Evolutionary conservation across 2,113 vertebrate genomes (phyloP), one percentile per base, ranked within the genome.

Genomic region (Rhadina sibilatrix): DNA sequence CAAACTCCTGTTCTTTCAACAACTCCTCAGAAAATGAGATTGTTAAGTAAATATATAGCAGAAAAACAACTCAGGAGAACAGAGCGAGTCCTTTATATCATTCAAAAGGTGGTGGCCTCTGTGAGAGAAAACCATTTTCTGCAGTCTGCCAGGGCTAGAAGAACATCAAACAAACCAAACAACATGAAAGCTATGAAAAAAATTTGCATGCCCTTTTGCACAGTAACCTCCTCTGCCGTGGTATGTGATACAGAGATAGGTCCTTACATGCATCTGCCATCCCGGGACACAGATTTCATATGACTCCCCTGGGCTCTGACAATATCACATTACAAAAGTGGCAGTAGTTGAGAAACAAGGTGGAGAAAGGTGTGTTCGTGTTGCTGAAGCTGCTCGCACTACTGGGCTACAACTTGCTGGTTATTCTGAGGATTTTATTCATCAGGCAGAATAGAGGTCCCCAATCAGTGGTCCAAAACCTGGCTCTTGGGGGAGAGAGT

Each of bases 1-100:
- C 96, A 97, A 98, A 97, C 97, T 98, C 97, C 95, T 96, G 87
- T 97, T 97, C 98, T 98, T 98, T 98, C 97, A 97, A 93, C 97
- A 97, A 84, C 95, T 98, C 80, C 94, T 97, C 94, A 94, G 95
- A 96, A 94, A 97, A 97, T 82, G 76, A 97, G 97, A 90, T 94
- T 97, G 95, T 95, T 98, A 97, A 97, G 94, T 97, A 98, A 98
- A 98, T 96, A 97, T 52, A 95, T 81, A 96, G 85, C 61, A 90
- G 54, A 97, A 94, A 97, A 98, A 96, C 95, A 97, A 90, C 94
- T 74, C 68, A 57, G 82, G 91, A 94, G 90, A 96, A 88, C 80
- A 96, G 91, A 97, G 52, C 40, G 46, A 92, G 80, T 85, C 89
- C 91, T 85, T 97, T 85, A 93, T 76, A 96, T 93, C 87, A 66